Conservation (phyloP, 2,113 vertebrate species). For the Heterotis niloticus region DNA sequence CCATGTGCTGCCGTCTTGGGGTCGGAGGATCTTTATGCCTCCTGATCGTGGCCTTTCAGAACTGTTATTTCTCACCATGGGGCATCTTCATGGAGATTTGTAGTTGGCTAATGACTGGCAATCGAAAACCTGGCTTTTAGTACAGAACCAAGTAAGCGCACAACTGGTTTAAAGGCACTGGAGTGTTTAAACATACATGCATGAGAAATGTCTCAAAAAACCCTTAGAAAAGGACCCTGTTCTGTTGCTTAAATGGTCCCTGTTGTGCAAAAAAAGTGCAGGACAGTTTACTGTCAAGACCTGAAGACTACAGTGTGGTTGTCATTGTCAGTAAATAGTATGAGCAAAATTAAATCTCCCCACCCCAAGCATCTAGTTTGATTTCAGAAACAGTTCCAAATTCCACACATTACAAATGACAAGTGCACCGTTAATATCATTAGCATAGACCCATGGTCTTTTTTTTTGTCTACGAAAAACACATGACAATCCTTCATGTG, state of each 20-base stretch:
- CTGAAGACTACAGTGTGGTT: neutral
- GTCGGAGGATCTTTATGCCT: too few species aligned
- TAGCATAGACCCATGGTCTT: neutral
- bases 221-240: neutral
- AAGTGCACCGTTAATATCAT: neutral
- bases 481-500: neutral
- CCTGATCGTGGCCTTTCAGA: too few species aligned
- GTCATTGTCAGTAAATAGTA: conserved; percentile 6
- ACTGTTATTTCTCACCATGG: too few species aligned
- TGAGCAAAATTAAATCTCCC: neutral
- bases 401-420: neutral
- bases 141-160: too few species aligned
- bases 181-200: neutral
- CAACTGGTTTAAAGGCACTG: neutral
- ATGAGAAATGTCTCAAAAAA: neutral
- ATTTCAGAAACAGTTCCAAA: neutral
- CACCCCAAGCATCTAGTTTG: neutral
- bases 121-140: too few species aligned
- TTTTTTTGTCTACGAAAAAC: neutral
- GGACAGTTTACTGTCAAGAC: neutral
- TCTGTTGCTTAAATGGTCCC: neutral
- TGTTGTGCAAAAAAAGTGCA: neutral
- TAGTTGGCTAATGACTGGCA: too few species aligned
- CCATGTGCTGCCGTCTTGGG: too few species aligned
- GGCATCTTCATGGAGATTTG: too few species aligned